Percentiles rank a stretch among this genome's conserved stretches.
phyloP scores from a whole-genome alignment of 2,888 invertebrate species.

The Metellina segmentata region DNA sequence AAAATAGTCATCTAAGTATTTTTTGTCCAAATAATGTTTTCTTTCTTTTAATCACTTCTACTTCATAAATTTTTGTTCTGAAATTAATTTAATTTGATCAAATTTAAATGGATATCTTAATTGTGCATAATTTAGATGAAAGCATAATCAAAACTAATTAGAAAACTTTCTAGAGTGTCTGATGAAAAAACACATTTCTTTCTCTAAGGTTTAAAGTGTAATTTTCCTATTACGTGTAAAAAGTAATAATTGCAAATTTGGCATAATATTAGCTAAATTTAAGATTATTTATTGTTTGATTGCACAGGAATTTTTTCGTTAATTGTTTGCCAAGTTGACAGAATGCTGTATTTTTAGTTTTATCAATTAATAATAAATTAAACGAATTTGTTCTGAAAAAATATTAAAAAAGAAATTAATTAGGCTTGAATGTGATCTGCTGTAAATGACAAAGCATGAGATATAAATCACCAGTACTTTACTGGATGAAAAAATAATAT shows the following conservation, averaged over 20 bases:
- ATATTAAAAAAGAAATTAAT: slow-evolving; percentile 50
- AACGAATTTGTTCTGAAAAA: slow-evolving; percentile 23
- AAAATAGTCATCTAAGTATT: neutral
- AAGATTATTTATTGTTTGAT: slow-evolving; percentile 46
- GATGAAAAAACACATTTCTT: neutral
- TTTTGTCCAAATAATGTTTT: neutral
- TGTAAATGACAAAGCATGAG: slow-evolving; percentile 62
- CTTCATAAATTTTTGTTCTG: neutral
- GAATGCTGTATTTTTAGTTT: slow-evolving; percentile 34
- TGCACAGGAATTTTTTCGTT: slow-evolving; percentile 10
- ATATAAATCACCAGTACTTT: slow-evolving; percentile 54
- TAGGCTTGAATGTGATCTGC: slow-evolving; percentile 51
- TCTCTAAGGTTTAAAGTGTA: slow-evolving; percentile 15
- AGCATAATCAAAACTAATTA: neutral
- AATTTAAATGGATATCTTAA: neutral
- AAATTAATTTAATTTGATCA: neutral
- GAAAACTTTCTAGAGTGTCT: neutral
- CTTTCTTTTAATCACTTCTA: neutral
- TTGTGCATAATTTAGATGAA: slow-evolving; percentile 18
- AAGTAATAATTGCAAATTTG: slow-evolving; percentile 17
- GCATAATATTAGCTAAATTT: slow-evolving; percentile 44
- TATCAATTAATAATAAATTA: slow-evolving; percentile 59
- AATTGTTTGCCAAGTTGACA: slow-evolving; percentile 28
- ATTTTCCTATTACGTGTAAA: slow-evolving; percentile 14
- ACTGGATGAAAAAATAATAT: slow-evolving; percentile 36